Evolutionary conservation across 2,797 vertebrate genomes (phyloP).

Genomic region (Morus bassanus): DNA sequence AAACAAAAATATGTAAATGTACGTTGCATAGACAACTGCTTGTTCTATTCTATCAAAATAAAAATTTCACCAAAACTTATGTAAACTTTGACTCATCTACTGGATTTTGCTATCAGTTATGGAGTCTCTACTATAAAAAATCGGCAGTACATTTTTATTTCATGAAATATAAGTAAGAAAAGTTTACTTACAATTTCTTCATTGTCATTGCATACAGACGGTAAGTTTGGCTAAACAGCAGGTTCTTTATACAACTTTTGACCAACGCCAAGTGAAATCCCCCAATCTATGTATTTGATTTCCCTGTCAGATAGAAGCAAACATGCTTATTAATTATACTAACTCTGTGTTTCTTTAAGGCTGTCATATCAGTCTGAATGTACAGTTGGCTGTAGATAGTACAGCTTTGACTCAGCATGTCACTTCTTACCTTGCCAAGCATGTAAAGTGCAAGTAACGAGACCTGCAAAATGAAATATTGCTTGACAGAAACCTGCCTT

Average conservation of each 20-base stretch:
- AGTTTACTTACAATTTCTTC: background rate
- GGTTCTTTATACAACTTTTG: background rate
- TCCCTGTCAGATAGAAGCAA: background rate
- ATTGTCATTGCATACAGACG: background rate
- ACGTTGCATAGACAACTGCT: background rate
- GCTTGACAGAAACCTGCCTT: background rate
- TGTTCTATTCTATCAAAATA: background rate
- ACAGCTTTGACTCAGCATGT: slow-evolving; percentile 15
- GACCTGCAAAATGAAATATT: slow-evolving; percentile 21
- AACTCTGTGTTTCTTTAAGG: background rate
- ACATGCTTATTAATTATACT: background rate
- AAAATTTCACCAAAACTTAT: background rate
- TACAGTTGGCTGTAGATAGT: background rate
- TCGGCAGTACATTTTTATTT: background rate
- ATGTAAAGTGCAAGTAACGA: background rate
- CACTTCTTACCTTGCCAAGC: background rate
- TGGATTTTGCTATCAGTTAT: background rate
- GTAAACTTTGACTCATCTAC: background rate
- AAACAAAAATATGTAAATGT: background rate
- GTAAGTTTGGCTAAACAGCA: background rate
- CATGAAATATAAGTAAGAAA: background rate
- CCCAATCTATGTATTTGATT: background rate
- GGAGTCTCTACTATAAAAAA: background rate
- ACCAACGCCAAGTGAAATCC: background rate
- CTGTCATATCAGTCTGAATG: background rate